Evolutionary conservation across 2,113 vertebrate genomes (phyloP).

Genomic region (Ibidorhyncha struthersii): DNA sequence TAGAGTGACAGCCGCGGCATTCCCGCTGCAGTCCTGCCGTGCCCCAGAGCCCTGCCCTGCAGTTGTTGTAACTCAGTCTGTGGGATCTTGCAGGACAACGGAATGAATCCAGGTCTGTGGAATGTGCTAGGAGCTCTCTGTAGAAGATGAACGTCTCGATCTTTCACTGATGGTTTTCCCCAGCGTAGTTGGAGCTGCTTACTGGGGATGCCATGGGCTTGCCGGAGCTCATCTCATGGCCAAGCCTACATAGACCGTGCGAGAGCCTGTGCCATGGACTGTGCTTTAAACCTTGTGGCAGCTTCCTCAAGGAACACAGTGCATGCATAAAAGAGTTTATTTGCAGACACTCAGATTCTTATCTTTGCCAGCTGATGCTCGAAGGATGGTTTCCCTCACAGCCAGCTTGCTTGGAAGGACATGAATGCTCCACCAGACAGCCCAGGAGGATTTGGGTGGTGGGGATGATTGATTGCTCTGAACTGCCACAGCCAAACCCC

Average conservation of each 20-base stretch:
- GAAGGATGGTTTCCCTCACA: neutral
- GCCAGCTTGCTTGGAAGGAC: neutral
- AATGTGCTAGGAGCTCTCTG: neutral
- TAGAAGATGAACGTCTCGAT: neutral
- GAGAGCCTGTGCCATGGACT: neutral
- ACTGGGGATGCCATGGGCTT: neutral
- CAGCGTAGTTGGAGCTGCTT: neutral
- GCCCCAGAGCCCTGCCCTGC: slow-evolving; percentile 24
- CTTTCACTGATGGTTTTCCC: neutral
- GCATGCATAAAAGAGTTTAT: neutral
- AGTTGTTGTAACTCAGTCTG: slow-evolving; percentile 20
- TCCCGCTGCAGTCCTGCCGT: neutral
- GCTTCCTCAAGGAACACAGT: neutral
- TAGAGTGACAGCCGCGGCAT: slow-evolving; percentile 5
- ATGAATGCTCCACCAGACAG: neutral
- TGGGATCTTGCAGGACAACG: neutral
- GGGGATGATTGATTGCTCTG: neutral
- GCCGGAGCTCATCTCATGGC: neutral
- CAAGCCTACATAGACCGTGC: neutral
- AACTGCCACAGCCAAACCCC: neutral
- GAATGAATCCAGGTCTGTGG: slow-evolving; percentile 9
- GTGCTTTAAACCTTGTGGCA: neutral
- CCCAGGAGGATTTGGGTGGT: neutral
- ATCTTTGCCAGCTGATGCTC: neutral
- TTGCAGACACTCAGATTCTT: neutral